Conservation (phyloP, 2,797 vertebrate species). For the Prunella strophiata region DNA sequence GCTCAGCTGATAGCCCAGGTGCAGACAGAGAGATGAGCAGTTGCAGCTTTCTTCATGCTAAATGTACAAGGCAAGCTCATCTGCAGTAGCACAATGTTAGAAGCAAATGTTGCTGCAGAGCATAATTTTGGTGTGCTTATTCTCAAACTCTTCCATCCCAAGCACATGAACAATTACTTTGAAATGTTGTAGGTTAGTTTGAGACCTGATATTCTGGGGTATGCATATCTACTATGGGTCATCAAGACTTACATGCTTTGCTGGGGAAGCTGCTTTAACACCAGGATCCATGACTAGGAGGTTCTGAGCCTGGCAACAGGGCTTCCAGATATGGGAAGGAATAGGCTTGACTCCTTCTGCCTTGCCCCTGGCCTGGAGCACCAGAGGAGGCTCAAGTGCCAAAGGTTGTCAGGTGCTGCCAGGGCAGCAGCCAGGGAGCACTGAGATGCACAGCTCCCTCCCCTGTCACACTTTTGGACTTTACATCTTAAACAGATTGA, state of each 20-base stretch:
- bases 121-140: not conserved
- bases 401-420: not conserved
- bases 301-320: not conserved
- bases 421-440: not conserved
- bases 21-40: not conserved
- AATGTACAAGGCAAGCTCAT: not conserved
- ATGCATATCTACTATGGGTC: not conserved
- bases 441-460: not conserved
- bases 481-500: not conserved
- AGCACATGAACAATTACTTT: not conserved
- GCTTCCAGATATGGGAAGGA: not conserved
- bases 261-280: not conserved
- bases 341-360: accelerated
- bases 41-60: not conserved
- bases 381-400: not conserved
- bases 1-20: not conserved
- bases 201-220: not conserved
- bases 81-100: not conserved
- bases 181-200: not conserved
- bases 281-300: too few species aligned
- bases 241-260: not conserved
- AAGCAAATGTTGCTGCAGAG: not conserved
- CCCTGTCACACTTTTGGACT: not conserved
- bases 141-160: not conserved
- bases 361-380: not conserved